Conservation (phyloP, 2,113 vertebrate genomes). For the Rhinolophus sinicus region DNA sequence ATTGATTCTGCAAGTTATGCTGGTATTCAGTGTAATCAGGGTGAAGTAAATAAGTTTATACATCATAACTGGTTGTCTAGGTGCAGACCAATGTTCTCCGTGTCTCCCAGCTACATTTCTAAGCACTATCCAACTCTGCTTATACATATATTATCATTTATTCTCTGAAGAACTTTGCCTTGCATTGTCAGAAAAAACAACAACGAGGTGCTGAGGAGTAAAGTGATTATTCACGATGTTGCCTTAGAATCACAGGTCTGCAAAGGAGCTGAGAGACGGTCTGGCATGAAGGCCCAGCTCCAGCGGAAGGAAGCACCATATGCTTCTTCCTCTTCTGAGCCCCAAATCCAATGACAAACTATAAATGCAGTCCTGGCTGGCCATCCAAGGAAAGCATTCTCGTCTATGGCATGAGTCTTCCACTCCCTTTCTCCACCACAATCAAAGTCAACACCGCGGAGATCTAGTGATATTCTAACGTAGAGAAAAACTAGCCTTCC, state of each 20-base stretch:
- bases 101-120: neutral
- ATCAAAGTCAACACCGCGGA: neutral
- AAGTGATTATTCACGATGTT: neutral
- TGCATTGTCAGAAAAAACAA: neutral
- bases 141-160: neutral
- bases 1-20: neutral
- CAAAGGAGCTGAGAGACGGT: fast-evolving
- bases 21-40: neutral
- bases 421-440: neutral
- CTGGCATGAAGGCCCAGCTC: neutral
- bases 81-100: neutral
- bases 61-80: neutral
- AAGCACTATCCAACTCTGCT: neutral
- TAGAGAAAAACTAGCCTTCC: neutral
- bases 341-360: neutral
- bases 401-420: neutral
- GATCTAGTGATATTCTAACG: neutral
- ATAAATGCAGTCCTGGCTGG: neutral
- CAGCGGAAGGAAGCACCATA: neutral
- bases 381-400: neutral
- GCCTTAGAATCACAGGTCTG: neutral
- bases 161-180: neutral
- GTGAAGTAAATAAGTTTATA: neutral
- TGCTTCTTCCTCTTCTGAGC: neutral
- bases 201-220: neutral